These are phyloP conservation scores for Microctenopoma steveboyesi DNA, from an alignment of 2,797 vertebrate genomes.

Conservation along the genomic window DNA sequence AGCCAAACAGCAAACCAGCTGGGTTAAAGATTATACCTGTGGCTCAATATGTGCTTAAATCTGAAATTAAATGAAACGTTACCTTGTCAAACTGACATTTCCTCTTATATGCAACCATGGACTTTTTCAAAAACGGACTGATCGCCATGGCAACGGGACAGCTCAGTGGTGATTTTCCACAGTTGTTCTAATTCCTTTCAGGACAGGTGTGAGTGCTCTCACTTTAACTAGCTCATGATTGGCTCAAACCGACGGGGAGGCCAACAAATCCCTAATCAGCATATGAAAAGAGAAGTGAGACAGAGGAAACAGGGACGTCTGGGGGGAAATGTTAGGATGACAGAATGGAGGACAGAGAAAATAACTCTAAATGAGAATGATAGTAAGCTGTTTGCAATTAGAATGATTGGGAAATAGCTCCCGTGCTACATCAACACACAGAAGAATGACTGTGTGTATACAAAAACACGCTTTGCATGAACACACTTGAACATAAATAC, in stretches of 20 bases:
- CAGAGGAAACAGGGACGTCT: constrained; percentile 20
- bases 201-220: constrained; percentile 70
- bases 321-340: background rate
- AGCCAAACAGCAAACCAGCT: background rate
- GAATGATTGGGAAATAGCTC: constrained; percentile 30
- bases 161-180: constrained; percentile 54
- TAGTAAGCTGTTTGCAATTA: constrained; percentile 55
- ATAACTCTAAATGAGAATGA: constrained; percentile 47
- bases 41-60: background rate
- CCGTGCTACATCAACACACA: constrained; percentile 24
- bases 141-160: constrained; percentile 54
- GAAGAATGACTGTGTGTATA: background rate
- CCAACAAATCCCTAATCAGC: constrained; percentile 75
- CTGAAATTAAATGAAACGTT: constrained; percentile 1
- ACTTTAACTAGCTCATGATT: constrained; percentile 74
- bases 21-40: background rate
- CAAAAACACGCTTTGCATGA: constrained; percentile 3
- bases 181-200: constrained; percentile 77
- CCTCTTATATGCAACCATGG: constrained; percentile 25
- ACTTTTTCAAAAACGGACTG: constrained; percentile 53
- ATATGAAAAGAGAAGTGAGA: constrained; percentile 49
- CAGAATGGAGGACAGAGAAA: background rate
- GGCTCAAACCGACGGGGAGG: constrained; percentile 72
- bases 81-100: constrained; percentile 10
- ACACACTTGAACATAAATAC: background rate